Conservation (phyloP, 2,113 vertebrate genomes). For the Carassius auratus region DNA sequence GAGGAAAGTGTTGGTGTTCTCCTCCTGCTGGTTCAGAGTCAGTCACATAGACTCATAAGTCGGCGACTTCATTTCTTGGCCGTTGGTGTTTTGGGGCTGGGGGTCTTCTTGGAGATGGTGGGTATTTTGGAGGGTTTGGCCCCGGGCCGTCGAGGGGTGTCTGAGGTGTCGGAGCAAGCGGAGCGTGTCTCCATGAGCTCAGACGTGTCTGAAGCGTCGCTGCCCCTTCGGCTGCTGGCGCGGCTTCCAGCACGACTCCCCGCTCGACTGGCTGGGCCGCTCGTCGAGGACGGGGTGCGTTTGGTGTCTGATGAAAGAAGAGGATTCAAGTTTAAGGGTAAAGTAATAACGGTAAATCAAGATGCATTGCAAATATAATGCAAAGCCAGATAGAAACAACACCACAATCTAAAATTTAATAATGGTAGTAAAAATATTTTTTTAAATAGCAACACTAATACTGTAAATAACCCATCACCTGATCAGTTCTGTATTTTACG, state of each 20-base stretch:
- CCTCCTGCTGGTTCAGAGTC: constrained; percentile 33
- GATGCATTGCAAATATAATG: neutral
- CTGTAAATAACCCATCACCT: neutral
- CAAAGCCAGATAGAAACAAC: neutral
- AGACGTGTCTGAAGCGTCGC: constrained; percentile 93
- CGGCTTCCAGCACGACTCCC: constrained; percentile 90
- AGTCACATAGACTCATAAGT: neutral
- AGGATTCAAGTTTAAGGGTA: neutral
- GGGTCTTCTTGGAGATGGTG: constrained; percentile 92
- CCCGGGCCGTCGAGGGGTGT: constrained; percentile 86
- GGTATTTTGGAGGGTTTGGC: constrained; percentile 93
- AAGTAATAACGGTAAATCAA: neutral
- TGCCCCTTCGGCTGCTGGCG: constrained; percentile 91
- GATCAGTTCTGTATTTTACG: neutral
- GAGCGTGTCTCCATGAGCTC: constrained; percentile 93
- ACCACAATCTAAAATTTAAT: neutral
- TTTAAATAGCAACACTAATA: neutral
- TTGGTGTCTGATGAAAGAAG: constrained; percentile 81
- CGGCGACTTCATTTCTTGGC: constrained; percentile 78
- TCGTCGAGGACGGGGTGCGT: constrained; percentile 76
- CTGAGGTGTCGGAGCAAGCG: constrained; percentile 92
- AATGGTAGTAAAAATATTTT: too few species aligned
- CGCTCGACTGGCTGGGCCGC: constrained; percentile 79
- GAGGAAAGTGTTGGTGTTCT: constrained; percentile 1
- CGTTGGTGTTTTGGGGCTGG: constrained; percentile 85